Base-by-base conservation (phyloP, 2,113 vertebrate genomes). In the Gymnarchus niloticus region DNA sequence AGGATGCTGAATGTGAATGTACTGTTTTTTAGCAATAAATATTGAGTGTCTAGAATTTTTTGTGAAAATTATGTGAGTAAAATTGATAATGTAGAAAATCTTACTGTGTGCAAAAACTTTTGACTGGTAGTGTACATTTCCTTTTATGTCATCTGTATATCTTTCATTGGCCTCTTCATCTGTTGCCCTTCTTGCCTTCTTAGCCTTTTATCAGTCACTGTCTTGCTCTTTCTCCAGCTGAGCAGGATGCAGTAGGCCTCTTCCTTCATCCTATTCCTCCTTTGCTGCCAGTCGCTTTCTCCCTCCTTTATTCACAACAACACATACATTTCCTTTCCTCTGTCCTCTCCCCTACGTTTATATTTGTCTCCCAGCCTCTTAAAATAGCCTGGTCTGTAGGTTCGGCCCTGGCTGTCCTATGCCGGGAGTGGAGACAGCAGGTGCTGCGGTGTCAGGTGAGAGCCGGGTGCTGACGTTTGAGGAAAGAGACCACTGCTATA, bases 391-490 rank as follows among this genome's bases (percentile, higher is more conserved):
- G 10, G n/a, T n/a, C 56, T 25, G n/a, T 46, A 25, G 25, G 28
- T 46, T 14, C 7, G 37, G 69, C 37, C 28, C 84, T 78, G 51
- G 49, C 56, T 54, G 51, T 54, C 76, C 82, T 56, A 48, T 48
- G 51, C 56, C 46, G 59, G 81, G 56, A 85, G 57, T 54, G 17
- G 56, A 25, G 81, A 28, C 78, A 87, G 87, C 90, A 90, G 90
- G 88, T 90, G 90, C 85, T 76, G 85, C 48, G 57, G 84, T 88
- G 89, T 89, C 81, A 89, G 85, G 61, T 89, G 83, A 73, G 83
- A 85, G 69, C 46, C 87, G 81, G 19, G 59, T 37, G 80, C 56
- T 85, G 59, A 52, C 3, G 49, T 23, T 28, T 3, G 48, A 56
- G 44, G 56, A 84, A 28, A 57, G 56, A 59, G 33, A 25, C 82